phyloP scores from a whole-genome alignment of 64 coral and sea anemone species.

The Platygyra sinensis region DNA sequence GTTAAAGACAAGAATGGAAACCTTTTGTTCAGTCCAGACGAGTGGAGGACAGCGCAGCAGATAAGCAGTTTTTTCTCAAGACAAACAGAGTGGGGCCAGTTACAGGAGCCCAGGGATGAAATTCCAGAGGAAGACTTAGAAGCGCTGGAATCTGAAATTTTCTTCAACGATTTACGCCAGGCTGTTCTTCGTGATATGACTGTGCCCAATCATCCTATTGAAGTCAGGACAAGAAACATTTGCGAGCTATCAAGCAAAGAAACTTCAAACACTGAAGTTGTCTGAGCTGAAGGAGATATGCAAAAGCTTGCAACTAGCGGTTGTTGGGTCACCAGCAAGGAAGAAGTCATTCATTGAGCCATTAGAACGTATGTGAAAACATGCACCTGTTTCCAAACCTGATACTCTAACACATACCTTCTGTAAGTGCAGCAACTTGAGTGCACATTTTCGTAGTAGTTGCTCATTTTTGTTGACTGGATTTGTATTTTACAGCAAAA shows the following conservation, averaged over 20 bases:
- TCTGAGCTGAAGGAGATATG: no score
- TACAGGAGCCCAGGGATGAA: not conserved
- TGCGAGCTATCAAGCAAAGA: conserved; percentile 56
- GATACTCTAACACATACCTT: no score
- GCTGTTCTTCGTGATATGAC: not conserved
- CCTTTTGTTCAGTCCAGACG: no score
- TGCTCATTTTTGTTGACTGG: no score
- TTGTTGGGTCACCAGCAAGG: conserved; percentile 40
- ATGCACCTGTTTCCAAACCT: no score
- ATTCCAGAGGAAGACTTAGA: no score
- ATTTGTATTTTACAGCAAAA: no score
- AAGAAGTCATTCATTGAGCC: conserved; percentile 63
- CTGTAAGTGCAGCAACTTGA: no score
- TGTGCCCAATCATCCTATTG: conserved; percentile 41
- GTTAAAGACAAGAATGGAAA: no score
- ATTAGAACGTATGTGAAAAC: no score
- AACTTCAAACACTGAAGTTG: conserved; percentile 45
- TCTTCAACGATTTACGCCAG: conserved; percentile 10
- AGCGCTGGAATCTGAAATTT: no score
- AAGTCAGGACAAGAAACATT: conserved; percentile 38
- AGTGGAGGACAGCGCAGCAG: conserved; percentile 74
- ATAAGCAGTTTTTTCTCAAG: conserved; percentile 58
- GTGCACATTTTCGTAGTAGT: no score
- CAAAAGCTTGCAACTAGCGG: conserved; percentile 33
- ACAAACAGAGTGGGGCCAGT: not conserved